Evolutionary conservation across 2,113 vertebrate species (phyloP), one percentile per base, ranked within the genome.

Genomic region (Hirundichthys speculiger): DNA sequence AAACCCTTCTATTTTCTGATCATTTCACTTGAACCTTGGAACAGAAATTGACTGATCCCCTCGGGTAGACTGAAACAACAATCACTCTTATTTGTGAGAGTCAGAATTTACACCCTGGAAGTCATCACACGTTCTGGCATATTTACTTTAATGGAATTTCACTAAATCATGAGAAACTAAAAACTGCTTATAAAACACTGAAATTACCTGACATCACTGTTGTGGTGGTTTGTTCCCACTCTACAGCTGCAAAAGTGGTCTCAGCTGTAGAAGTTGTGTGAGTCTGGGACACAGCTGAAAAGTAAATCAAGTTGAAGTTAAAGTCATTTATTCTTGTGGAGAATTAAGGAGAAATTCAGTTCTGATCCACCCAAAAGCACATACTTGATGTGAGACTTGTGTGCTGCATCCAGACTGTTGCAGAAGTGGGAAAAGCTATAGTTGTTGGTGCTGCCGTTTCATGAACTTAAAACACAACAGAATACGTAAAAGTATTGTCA

Each of bases 201-300:
- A 5, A 34, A 20, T 2, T 75, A 86, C 88, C 85, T 75, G 69
- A 43, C 1, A 16, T 48, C 22, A 48, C 12, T n/a, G 20, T 42
- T 48, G 51, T 13, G 3, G 77, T 46, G 15, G 34, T 70, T 55
- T 73, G 34, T 42, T 13, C 60, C 85, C 79, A 80, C 14, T 22
- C 34, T 48, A 67, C 72, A 25, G 30, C 10, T 14, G 38, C 42
- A 53, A 52, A 30, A 21, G 30, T 16, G 11, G 58, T 6, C 50
- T 70, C 19, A 30, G 1, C 11, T 21, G 64, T 19, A 24, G 68
- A 60, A 21, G 73, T 5, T 58, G 52, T 39, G 9, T 13, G 25
- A 61, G 50, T 69, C 79, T 55, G 8, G 19, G 45, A 38, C 0
- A 47, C 4, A 67, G 22, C 11, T 46, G 43, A 54, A 38, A 70